Base-by-base conservation (phyloP, 2,113 vertebrate genomes). In the Abramis brama region DNA sequence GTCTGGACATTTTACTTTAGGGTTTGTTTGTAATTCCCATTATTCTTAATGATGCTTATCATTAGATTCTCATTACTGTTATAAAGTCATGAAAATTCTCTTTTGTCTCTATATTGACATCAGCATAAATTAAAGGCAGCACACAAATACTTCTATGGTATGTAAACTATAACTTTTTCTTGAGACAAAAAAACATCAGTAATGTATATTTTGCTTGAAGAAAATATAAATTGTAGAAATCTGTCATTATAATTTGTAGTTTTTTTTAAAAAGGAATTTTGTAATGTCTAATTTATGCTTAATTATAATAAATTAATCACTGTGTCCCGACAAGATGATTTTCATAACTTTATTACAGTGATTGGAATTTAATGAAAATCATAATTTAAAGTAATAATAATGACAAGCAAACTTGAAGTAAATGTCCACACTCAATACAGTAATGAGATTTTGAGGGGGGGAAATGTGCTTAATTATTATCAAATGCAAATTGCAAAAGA, bases 61-160 rank as follows among this genome's bases (percentile, higher is more conserved):
- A 83, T 70, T 83, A 52, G 50, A 83, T 36, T 55, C 47, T 30
- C 47, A 52, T 80, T 80, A 80, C 36, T 30, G 59, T 80, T 27
- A 47, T 43, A 57, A 78, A 21, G 33, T 39, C 55, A 60, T 13
- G 10, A 15, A 80, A 80, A 62, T 43, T 39, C 13, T 27, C 13
- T 39, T 30, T 25, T 76, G 45, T 13, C 23, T 25, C 45, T 27
- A 17, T 30, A 30, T 2, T 27, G 47, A 52, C n/a, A 30, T 25
- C n/a, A 30, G 74, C 1, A 30, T 30, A 52, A 55, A 52, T 21
- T 70, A 21, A 21, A 39, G 33, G 9, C 19, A 21, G 66, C 17
- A 21, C 8, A 70, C 66, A 68, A 9, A 68, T 36, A 68, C 19
- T 23, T 57, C 6, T 8, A 2, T 19, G 17, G 5, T 19, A 55